Base-by-base conservation (phyloP, 2,888 invertebrate genomes). In the Phengaris alcon region DNA sequence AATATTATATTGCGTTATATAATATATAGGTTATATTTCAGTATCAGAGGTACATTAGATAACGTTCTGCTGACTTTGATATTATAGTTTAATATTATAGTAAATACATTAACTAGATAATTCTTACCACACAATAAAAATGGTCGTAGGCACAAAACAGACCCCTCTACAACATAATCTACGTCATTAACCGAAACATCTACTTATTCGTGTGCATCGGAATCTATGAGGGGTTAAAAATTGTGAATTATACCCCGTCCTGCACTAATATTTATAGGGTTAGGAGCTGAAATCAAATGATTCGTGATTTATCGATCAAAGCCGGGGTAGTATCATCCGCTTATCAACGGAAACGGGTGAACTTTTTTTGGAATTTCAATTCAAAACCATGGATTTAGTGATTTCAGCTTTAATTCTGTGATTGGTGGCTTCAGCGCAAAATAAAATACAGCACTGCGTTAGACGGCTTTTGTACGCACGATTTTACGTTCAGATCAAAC, bases 231-330 rank as follows among this genome's bases (percentile, higher is more conserved):
- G 90, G 90, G 90, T 86, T 86, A 88, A 90, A 90, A 89, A 90
- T 88, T 87, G 81, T 91, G 86, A 91, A 85, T 90, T 89, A 90
- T 79, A 80, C 83, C 80, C 81, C 81, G 79, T 81, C 82, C 82
- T 83, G 81, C 86, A 87, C 87, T 84, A 85, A 90, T 88, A 91
- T 90, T 91, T 89, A 89, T 86, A 82, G 80, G 68, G 74, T 46
- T 74, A 72, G 68, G 74, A 55, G 51, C 51, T 52, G 72, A 72
- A 72, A 22, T 35, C 22, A 15, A 72, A 54, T 52, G 69, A 48
- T 69, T 72, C 44, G 52, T 72, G 52, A 22, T 35, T 72, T 52
- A 72, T 52, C 22, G 72, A 72, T 22, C 10, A 44, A 68, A 44
- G 46, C 12, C 44, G 13, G n/a, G n/a, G 48, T 2, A 9, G 48